Base-by-base conservation (phyloP, 2,888 invertebrate genomes). In the Mimas tiliae region DNA sequence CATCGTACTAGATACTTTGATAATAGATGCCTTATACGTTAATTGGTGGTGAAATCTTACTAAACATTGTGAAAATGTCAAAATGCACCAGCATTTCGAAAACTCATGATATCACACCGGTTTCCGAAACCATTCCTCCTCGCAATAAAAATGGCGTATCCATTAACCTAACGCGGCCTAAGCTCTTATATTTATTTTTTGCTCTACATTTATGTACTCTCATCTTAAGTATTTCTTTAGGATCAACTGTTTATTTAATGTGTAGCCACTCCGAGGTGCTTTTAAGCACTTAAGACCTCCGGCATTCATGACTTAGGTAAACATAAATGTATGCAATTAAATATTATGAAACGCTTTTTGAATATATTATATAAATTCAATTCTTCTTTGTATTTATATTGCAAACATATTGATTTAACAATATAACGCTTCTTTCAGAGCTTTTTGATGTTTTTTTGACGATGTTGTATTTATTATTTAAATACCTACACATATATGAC, bases 221-320 rank as follows among this genome's bases (percentile, higher is more conserved):
- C 19, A 58, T 38, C 19, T 12, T 19, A 42, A 58, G 42, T 65
- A 65, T 65, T 48, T 65, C 65, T 65, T 65, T 65, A 58, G 65
- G 55, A 65, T 65, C 47, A 16, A 33, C 47, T 65, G 34, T 65
- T 65, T 65, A 50, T 34, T 51, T 63, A 34, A 65, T 65, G 53
- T 64, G 45, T 11, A 38, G 2, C 12, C 45, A 21, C 53, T 21
- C 27, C 11, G 12, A 45, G 45, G 45, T 45, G 64, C 53, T 52
- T 51, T 19, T 64, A 64, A 45, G 45, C 53, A 53, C 52, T 64
- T 45, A 33, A 45, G 12, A 33, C n/a, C 51, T 64, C n/a, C 33
- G 27, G n/a, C 45, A 53, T 53, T 38, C 42, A 64, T 52, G 12
- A 52, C 42, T 42, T 64, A 52, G 16, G 38, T 19, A 52, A 52